Evolutionary conservation across 2,888 invertebrate species (phyloP).

Genomic region (Amphimallon solstitiale): DNA sequence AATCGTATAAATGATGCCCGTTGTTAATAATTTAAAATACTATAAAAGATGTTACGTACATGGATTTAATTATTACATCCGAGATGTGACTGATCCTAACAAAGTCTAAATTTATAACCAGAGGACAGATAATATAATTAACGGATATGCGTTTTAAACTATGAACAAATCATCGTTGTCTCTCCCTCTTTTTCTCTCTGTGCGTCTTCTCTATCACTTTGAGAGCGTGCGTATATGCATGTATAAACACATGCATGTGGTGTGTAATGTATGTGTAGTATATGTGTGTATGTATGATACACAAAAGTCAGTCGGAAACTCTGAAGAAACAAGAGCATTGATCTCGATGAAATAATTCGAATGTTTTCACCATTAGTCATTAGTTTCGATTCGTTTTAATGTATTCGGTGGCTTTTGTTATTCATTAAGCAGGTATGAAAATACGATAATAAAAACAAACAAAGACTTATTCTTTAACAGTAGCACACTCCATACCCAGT

Average conservation of each 20-base stretch:
- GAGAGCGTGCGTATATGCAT: too few species aligned
- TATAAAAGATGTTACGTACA: not conserved
- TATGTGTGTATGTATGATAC: not conserved
- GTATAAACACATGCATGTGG: too few species aligned
- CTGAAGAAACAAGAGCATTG: slow-evolving; percentile 27
- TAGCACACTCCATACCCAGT: too few species aligned
- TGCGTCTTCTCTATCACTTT: too few species aligned
- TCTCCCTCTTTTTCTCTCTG: too few species aligned
- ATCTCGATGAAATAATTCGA: slow-evolving; percentile 23
- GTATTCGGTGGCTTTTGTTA: too few species aligned
- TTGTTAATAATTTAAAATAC: not conserved
- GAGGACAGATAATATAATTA: slow-evolving; percentile 15
- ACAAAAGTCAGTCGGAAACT: slow-evolving; percentile 7
- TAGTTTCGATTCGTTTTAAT: not conserved
- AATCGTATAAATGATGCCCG: not conserved
- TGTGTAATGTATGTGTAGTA: not conserved
- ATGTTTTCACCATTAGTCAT: slow-evolving; percentile 19
- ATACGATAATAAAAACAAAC: too few species aligned
- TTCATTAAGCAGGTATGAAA: too few species aligned
- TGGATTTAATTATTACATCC: not conserved
- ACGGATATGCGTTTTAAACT: slow-evolving; percentile 19
- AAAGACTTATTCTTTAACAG: too few species aligned
- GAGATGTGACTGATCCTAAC: not conserved
- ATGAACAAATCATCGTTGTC: not conserved
- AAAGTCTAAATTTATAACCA: slow-evolving; percentile 24